Percentiles rank a stretch among this genome's conserved stretches.
These are phyloP conservation scores for Stenurella melanura DNA, from an alignment of 2,888 invertebrate species.

Conservation along the genomic window DNA sequence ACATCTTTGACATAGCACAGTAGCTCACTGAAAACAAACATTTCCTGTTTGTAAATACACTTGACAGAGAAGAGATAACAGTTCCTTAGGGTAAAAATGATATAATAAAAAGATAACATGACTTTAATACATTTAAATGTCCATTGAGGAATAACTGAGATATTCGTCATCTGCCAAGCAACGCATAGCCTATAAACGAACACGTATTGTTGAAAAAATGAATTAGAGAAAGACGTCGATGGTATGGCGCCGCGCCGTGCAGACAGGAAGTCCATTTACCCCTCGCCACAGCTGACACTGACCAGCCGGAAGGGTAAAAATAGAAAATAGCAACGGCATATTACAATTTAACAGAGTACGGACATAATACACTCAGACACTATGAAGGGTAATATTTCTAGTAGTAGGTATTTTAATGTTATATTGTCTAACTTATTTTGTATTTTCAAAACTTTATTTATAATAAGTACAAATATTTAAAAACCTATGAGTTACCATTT, in stretches of 20 bases:
- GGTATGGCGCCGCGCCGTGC: slow-evolving; percentile 23
- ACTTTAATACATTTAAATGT: slow-evolving; percentile 17
- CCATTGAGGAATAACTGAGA: not conserved
- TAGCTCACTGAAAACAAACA: slow-evolving; percentile 27
- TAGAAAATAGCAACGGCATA: slow-evolving; percentile 36
- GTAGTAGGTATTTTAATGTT: too few species aligned
- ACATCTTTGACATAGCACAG: slow-evolving; percentile 18
- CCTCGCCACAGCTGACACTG: slow-evolving; percentile 38
- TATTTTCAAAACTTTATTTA: too few species aligned
- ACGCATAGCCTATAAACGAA: not conserved
- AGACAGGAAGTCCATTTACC: slow-evolving; percentile 30
- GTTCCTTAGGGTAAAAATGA: not conserved
- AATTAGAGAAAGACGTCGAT: slow-evolving; percentile 3
- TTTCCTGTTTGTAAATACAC: slow-evolving; percentile 33
- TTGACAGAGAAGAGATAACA: slow-evolving; percentile 28
- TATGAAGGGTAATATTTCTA: too few species aligned
- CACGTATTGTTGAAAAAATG: not conserved
- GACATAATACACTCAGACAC: not conserved
- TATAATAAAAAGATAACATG: not conserved
- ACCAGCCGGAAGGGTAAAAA: slow-evolving; percentile 46
- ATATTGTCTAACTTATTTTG: too few species aligned
- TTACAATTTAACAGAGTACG: not conserved
- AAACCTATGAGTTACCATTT: too few species aligned
- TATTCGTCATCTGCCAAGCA: slow-evolving; percentile 2
- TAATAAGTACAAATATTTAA: too few species aligned